phyloP scores from a whole-genome alignment of 1,140 invertebrate species.

The Phymastichus coffea region DNA sequence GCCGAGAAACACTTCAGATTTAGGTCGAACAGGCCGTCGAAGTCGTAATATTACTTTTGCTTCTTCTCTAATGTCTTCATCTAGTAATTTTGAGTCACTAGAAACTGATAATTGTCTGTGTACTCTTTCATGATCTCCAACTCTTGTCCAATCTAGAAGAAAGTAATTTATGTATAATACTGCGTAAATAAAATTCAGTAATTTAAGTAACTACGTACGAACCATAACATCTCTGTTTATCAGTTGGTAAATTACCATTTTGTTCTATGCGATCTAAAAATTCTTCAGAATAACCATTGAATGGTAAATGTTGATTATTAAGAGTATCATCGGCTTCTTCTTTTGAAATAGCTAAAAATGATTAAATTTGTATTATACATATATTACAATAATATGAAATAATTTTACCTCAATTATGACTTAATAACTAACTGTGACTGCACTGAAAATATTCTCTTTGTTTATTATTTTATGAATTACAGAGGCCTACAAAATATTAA shows the following conservation, averaged over 20 bases:
- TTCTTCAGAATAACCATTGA: constrained; percentile 88
- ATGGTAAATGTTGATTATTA: constrained; percentile 69
- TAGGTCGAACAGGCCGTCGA: constrained; percentile 83
- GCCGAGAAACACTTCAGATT: constrained; percentile 81
- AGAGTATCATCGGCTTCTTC: constrained; percentile 69
- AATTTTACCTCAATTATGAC: not conserved
- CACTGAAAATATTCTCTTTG: not conserved
- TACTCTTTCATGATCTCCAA: constrained; percentile 76
- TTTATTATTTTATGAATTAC: not conserved
- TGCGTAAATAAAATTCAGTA: not conserved
- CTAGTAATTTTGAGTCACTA: constrained; percentile 85
- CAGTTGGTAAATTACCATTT: constrained; percentile 77
- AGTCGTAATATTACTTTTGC: constrained; percentile 83
- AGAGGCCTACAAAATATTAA: too few relatives aligned
- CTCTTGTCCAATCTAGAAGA: constrained; percentile 73
- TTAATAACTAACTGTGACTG: not conserved
- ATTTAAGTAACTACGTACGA: not conserved
- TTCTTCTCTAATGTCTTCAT: constrained; percentile 81
- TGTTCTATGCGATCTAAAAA: constrained; percentile 87
- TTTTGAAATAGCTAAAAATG: constrained; percentile 70
- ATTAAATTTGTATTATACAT: constrained; percentile 23
- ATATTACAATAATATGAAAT: not conserved
- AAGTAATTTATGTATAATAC: constrained; percentile 12
- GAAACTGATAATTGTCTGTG: constrained; percentile 86
- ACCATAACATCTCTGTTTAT: constrained; percentile 58